A percentile compares a stretch with the other conserved stretches of the same genome.
Conservation (phyloP, 2,888 invertebrate species). For the Chrysotoxum bicinctum region DNA sequence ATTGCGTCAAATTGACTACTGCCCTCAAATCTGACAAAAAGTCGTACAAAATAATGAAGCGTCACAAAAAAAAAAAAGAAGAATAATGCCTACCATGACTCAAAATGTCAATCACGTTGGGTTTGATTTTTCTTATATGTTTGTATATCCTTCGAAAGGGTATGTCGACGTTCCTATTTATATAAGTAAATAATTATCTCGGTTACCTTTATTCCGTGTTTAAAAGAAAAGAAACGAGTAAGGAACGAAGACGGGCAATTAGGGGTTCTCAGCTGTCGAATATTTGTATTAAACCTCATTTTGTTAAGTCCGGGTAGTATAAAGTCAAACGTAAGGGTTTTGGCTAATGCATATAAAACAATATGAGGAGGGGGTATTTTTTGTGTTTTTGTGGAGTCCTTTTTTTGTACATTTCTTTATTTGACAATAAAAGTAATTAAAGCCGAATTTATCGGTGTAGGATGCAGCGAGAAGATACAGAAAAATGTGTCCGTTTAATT, state of each 20-base stretch:
- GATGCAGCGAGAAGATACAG: slow-evolving; percentile 12
- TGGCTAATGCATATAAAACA: neutral
- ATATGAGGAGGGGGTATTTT: neutral
- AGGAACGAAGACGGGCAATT: neutral
- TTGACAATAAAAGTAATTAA: slow-evolving; percentile 69
- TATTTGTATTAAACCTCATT: slow-evolving; percentile 57
- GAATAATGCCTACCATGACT: slow-evolving; percentile 67
- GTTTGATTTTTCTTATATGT: slow-evolving; percentile 29
- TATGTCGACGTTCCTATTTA: neutral
- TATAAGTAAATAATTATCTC: slow-evolving; percentile 63
- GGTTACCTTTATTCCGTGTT: slow-evolving; percentile 34
- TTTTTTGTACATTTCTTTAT: slow-evolving; percentile 59
- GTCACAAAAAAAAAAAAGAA: no score
- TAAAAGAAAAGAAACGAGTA: slow-evolving; percentile 17
- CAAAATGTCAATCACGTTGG: slow-evolving; percentile 70
- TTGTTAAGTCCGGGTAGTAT: slow-evolving; percentile 1
- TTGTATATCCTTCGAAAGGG: slow-evolving; percentile 19
- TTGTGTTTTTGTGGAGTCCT: neutral
- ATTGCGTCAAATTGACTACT: slow-evolving; percentile 65
- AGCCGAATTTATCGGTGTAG: slow-evolving; percentile 55
- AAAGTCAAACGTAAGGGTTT: neutral
- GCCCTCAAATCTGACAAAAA: slow-evolving; percentile 57
- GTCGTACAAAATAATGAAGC: slow-evolving; percentile 29
- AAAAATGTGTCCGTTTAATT: slow-evolving; percentile 40
- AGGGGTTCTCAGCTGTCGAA: slow-evolving; percentile 8